phyloP scores from a whole-genome alignment of 2,113 vertebrate species.

The Lichenostomus cassidix region DNA sequence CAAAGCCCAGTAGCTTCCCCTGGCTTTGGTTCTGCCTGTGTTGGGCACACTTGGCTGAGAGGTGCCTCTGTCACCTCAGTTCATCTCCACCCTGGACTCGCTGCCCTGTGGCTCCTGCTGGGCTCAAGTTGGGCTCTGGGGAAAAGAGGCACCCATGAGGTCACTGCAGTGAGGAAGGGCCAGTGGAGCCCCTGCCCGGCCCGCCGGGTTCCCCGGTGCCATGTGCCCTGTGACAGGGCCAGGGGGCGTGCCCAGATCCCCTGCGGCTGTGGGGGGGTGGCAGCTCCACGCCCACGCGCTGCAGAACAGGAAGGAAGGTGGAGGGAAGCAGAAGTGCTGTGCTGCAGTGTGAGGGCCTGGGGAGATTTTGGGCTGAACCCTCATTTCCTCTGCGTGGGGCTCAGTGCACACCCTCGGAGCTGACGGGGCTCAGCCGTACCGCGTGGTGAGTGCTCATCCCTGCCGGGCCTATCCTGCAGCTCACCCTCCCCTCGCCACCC shows the following conservation, averaged over 20 bases:
- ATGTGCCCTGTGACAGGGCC: neutral
- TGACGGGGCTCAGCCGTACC: fast-evolving
- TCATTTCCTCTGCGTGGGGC: slow-evolving; percentile 11
- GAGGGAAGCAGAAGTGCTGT: slow-evolving; percentile 43
- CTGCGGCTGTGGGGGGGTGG: fast-evolving
- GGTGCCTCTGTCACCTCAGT: neutral
- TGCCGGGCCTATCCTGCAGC: fast-evolving
- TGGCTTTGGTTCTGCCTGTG: fast-evolving
- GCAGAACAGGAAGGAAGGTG: slow-evolving; percentile 4
- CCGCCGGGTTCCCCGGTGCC: fast-evolving
- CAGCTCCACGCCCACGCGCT: fast-evolving
- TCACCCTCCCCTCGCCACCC: fast-evolving
- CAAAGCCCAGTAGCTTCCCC: neutral
- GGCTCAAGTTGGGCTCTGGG: fast-evolving
- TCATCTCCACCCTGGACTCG: fast-evolving
- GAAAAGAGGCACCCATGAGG: fast-evolving
- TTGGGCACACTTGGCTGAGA: neutral
- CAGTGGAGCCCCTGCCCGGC: neutral
- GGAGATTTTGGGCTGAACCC: neutral
- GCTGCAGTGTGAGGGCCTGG: fast-evolving
- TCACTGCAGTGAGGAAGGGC: neutral
- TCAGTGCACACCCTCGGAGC: neutral
- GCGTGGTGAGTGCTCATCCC: neutral
- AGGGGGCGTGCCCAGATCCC: fast-evolving
- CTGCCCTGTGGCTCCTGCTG: neutral